phyloP scores from a whole-genome alignment of 2,888 invertebrate species.

The Tipula vernalis region DNA sequence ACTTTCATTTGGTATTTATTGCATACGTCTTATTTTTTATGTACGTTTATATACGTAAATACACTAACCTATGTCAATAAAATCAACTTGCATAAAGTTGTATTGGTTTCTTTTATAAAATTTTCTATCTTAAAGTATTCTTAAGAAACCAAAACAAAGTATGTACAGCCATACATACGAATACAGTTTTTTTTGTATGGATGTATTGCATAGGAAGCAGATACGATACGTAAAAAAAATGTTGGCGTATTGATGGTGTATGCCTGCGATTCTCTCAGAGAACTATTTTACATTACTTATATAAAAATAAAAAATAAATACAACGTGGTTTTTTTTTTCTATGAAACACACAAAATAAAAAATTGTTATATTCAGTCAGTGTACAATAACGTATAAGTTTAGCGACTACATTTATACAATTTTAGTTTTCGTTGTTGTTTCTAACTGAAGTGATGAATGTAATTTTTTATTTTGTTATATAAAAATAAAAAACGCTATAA shows the following conservation, averaged over 20 bases:
- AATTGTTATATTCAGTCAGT: not conserved
- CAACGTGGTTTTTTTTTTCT: not conserved
- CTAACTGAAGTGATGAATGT: conserved; percentile 4
- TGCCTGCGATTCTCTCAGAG: not conserved
- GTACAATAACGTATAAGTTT: not conserved
- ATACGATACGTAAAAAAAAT: not conserved
- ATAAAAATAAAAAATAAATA: not conserved
- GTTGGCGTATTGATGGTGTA: not conserved
- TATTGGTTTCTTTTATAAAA: not conserved
- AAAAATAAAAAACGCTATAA: not conserved
- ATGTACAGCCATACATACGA: not conserved
- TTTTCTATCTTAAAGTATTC: not conserved
- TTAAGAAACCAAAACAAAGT: not conserved
- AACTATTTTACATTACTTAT: not conserved
- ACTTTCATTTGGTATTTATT: not conserved
- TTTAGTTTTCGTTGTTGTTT: not conserved
- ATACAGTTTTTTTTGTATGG: not conserved
- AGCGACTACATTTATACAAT: not conserved
- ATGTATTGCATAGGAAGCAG: not conserved
- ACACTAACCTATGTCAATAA: not conserved
- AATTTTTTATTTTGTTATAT: not conserved
- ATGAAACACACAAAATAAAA: not conserved
- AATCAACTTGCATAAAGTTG: not conserved
- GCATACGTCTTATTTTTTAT: not conserved
- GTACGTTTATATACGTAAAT: not conserved